phyloP scores from a whole-genome alignment of 1,140 invertebrate genomes.

The Trichonephila inaurata region DNA sequence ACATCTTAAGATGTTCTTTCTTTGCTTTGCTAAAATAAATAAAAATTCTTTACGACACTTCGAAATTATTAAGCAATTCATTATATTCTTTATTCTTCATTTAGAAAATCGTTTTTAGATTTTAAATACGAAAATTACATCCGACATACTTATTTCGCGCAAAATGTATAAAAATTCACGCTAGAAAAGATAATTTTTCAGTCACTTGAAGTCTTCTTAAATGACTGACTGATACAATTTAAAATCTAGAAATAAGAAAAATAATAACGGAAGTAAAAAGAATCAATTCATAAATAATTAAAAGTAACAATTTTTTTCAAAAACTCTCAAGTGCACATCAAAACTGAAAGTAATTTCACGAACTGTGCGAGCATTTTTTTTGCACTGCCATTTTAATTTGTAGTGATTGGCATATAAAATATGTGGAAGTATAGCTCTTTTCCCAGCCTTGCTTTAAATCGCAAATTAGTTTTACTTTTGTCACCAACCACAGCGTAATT shows the following conservation, averaged over 20 bases:
- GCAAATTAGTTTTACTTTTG: conserved; percentile 55
- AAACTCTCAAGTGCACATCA: not conserved
- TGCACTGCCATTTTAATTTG: not conserved
- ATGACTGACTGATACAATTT: not conserved
- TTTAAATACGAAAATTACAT: too few species aligned
- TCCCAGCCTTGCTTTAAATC: not conserved
- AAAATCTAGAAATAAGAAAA: not conserved
- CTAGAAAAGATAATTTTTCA: too few species aligned
- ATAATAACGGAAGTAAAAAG: not conserved
- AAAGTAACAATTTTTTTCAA: not conserved
- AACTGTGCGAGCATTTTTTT: not conserved
- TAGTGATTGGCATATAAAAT: conserved; percentile 25
- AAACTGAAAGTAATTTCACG: not conserved
- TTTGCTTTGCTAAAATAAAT: too few species aligned
- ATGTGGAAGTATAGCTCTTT: not conserved
- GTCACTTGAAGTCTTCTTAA: not conserved
- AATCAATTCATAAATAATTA: not conserved
- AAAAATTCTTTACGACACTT: too few species aligned
- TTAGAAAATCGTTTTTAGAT: too few species aligned
- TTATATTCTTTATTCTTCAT: too few species aligned
- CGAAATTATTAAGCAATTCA: too few species aligned
- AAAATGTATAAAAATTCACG: too few species aligned
- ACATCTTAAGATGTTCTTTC: too few species aligned
- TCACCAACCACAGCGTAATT: conserved; percentile 46
- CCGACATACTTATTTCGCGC: too few species aligned